Base-by-base conservation (phyloP, 1,140 invertebrate genomes). In the Lordiphosa stackelbergi region DNA sequence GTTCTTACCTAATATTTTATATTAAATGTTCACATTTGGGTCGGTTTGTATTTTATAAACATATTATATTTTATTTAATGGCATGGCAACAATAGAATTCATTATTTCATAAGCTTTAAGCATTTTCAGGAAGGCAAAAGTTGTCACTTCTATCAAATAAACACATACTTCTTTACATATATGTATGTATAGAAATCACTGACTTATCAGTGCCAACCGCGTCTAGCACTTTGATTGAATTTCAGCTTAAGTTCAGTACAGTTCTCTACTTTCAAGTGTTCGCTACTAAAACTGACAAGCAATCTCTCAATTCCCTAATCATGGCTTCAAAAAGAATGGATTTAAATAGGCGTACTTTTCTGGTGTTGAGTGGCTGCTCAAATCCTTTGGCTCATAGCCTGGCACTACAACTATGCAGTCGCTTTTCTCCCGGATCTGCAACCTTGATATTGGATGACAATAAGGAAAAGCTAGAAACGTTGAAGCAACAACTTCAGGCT, bases 401-500 rank as follows among this genome's bases (percentile, higher is more conserved):
- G 41, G 93, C 94, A 13, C 84, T 92, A 31, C 91, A 93, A 83
- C 90, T 96, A 55, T 90, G 93, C 1, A 46, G 48, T 6, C 90
- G 91, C 52, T 83, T 90, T 53, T 90, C 90, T 1, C 70, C 90
- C 1, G 91, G 90, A 34, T 96, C 95, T 0, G 69, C 92, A 11
- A 88, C 95, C 60, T 66, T 97, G 9, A 88, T 97, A 5, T 69
- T 96, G 31, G 95, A 96, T 10, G 91, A 94, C 66, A 92, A 93
- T 62, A 85, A 89, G 45, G 43, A 68, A 37, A 41, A 69, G 34
- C 41, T 86, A 45, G 11, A 45, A 6, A 28, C 19, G 3, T 31
- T 85, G 48, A 36, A 53, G 51, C 40, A 77, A 36, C 54, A 49
- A 3, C 46, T 86, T 5, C 47, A 40, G 16, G 35, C 53, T 5